Conservation (phyloP, 2,888 invertebrate species). For the Pemphredon lugubris region DNA sequence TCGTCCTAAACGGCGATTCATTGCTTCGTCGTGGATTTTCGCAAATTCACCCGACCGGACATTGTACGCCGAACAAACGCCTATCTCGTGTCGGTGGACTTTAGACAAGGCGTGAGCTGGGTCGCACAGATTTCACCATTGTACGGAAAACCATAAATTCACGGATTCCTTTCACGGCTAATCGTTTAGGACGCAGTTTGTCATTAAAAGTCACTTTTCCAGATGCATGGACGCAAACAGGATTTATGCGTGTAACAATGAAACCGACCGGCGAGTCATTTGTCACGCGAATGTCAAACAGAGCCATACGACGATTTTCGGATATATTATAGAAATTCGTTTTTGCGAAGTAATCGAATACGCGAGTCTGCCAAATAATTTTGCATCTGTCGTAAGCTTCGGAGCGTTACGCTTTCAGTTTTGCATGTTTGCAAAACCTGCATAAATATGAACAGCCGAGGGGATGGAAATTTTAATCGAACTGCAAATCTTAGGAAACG, state of each 20-base stretch:
- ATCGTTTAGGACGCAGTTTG: conserved; percentile 22
- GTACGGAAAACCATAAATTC: conserved; percentile 52
- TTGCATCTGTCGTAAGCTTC: too few relatives aligned
- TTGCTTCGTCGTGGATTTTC: conserved; percentile 5
- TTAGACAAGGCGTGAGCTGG: conserved; percentile 44
- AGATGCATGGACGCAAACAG: conserved; percentile 24
- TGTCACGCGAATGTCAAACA: conserved; percentile 53
- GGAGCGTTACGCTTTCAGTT: too few relatives aligned
- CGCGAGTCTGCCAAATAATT: too few relatives aligned
- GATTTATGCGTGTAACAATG: conserved; percentile 15
- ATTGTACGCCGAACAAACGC: conserved; percentile 48
- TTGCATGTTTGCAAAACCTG: too few relatives aligned
- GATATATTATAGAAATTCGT: too few relatives aligned
- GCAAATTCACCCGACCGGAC: conserved; percentile 32
- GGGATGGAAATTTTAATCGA: background rate
- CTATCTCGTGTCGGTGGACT: conserved; percentile 17
- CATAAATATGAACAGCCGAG: too few relatives aligned
- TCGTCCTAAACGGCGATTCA: conserved; percentile 28
- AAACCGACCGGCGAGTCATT: conserved; percentile 28
- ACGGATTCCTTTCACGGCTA: conserved; percentile 21
- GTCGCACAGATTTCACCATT: conserved; percentile 33
- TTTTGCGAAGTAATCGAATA: too few relatives aligned
- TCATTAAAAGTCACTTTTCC: conserved; percentile 40
- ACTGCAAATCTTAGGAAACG: background rate
- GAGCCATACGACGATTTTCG: conserved; percentile 12